Evolutionary conservation across 2,888 invertebrate genomes (phyloP).

Genomic region (Dynastes hyllus): DNA sequence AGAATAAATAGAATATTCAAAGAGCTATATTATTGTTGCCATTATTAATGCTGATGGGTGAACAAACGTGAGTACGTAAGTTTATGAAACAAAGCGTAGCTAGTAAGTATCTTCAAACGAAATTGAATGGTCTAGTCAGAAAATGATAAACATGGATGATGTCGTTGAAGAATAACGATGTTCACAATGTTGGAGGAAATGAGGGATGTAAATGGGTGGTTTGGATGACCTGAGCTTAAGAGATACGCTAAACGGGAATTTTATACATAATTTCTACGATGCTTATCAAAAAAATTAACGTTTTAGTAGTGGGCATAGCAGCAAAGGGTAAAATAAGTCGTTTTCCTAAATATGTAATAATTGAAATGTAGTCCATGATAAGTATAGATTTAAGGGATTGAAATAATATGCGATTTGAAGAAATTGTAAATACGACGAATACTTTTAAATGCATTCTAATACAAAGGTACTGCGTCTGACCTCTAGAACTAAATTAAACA

Average conservation of each 20-base stretch:
- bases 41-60: slow-evolving; percentile 12
- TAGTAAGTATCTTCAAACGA: slow-evolving; percentile 37
- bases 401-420: too few relatives aligned
- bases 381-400: too few relatives aligned
- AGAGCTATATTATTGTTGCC: too few relatives aligned
- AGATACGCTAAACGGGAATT: neutral
- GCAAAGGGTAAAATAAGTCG: neutral
- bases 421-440: too few relatives aligned
- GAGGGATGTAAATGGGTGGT: slow-evolving; percentile 20
- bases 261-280: neutral
- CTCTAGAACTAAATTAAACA: too few relatives aligned
- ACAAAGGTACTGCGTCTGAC: too few relatives aligned
- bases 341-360: neutral
- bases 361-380: too few relatives aligned
- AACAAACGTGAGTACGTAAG: slow-evolving; percentile 35
- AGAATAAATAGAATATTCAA: too few relatives aligned
- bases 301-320: too few relatives aligned
- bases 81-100: slow-evolving; percentile 43
- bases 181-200: slow-evolving; percentile 33
- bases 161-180: slow-evolving; percentile 40
- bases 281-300: too few relatives aligned
- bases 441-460: too few relatives aligned
- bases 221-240: slow-evolving; percentile 17
- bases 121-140: slow-evolving; percentile 40
- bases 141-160: slow-evolving; percentile 31